Evolutionary conservation across 2,888 invertebrate genomes (phyloP).

Genomic region (Cosmia trapezina): DNA sequence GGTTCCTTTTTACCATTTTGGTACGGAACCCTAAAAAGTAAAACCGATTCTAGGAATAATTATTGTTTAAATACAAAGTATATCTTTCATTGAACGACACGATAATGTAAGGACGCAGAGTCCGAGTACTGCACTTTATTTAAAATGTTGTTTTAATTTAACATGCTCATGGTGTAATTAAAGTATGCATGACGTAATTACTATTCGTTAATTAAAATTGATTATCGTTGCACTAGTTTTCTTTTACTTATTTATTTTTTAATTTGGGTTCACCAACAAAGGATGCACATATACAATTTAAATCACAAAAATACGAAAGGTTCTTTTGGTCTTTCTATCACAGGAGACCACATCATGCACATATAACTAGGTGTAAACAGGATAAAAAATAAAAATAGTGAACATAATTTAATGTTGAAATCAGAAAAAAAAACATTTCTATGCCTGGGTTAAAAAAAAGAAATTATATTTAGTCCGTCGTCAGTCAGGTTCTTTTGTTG

Average conservation of each 20-base stretch:
- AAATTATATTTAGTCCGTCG: no score
- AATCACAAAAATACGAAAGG: not conserved
- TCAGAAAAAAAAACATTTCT: no score
- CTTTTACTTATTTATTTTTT: not conserved
- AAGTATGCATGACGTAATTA: not conserved
- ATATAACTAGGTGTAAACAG: not conserved
- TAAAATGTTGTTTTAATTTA: slow-evolving; percentile 11
- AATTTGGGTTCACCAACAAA: not conserved
- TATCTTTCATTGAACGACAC: not conserved
- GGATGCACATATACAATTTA: not conserved
- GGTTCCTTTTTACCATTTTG: no score
- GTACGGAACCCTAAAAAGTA: no score
- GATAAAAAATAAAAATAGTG: not conserved
- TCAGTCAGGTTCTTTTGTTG: no score
- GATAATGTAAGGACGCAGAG: not conserved
- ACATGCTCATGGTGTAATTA: not conserved
- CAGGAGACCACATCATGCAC: not conserved
- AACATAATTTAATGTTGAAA: no score
- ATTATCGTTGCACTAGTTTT: not conserved
- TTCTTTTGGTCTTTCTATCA: not conserved
- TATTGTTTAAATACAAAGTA: not conserved
- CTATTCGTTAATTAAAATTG: slow-evolving; percentile 1
- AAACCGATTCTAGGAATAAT: not conserved
- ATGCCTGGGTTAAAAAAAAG: no score
- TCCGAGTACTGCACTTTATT: not conserved